Percentiles rank a stretch among this genome's conserved stretches.
Conservation (phyloP, 2,113 vertebrate genomes). For the Lathamus discolor region DNA sequence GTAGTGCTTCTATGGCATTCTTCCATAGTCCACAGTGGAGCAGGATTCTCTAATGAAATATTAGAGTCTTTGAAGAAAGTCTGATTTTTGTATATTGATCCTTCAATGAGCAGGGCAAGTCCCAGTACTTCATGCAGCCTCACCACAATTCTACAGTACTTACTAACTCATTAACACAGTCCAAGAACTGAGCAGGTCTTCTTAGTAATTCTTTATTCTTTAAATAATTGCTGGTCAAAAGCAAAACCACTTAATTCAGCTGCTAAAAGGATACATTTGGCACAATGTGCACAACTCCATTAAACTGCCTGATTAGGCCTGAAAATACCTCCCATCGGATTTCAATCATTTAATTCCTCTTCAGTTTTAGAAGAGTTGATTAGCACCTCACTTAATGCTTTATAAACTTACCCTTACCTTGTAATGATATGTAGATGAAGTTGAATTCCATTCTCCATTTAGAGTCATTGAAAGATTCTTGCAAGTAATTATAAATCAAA, state of each 20-base stretch:
- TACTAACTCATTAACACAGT: background rate
- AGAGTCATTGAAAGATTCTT: background rate
- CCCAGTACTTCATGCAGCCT: background rate
- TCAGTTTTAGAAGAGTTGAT: background rate
- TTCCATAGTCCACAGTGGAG: background rate
- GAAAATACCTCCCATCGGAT: background rate
- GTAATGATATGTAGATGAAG: constrained; percentile 9
- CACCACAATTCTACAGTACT: background rate
- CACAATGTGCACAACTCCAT: background rate
- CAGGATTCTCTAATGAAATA: background rate
- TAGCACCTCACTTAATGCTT: background rate
- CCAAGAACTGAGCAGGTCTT: background rate
- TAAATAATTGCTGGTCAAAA: background rate
- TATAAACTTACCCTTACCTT: constrained; percentile 1
- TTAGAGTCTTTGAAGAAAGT: background rate
- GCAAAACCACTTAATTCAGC: background rate
- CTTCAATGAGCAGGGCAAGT: background rate
- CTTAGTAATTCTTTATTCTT: background rate
- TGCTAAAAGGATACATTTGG: background rate
- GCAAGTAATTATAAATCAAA: background rate
- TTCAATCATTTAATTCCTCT: background rate
- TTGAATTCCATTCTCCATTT: constrained; percentile 16
- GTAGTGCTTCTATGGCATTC: background rate
- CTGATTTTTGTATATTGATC: background rate
- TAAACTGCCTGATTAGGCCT: background rate